Evolutionary conservation across 1,140 invertebrate genomes (phyloP).

Genomic region (Aphelenchoides avenae): DNA sequence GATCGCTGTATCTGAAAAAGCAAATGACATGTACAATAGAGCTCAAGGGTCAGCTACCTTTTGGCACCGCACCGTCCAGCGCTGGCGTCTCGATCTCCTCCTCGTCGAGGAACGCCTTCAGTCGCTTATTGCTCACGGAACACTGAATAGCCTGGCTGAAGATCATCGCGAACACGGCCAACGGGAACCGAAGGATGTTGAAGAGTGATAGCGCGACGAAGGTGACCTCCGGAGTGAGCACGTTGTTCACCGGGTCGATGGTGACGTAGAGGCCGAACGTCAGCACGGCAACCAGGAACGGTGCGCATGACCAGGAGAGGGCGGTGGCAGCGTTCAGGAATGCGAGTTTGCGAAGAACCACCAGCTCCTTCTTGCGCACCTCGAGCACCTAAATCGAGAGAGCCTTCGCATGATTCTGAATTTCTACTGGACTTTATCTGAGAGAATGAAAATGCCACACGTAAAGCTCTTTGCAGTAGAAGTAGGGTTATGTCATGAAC

Average conservation of each 20-base stretch:
- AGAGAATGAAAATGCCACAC: too few relatives aligned
- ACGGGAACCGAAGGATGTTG: conserved; percentile 91
- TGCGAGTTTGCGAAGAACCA: conserved; percentile 32
- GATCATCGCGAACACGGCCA: conserved; percentile 65
- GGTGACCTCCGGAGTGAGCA: conserved; percentile 49
- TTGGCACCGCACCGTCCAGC: too few relatives aligned
- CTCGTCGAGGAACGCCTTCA: conserved; percentile 53
- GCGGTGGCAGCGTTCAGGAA: conserved; percentile 27
- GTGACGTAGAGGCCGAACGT: conserved; percentile 56
- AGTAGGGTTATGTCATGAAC: too few relatives aligned
- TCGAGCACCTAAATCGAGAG: too few relatives aligned
- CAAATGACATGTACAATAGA: too few relatives aligned
- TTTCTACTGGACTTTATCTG: too few relatives aligned
- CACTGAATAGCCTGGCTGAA: conserved; percentile 29
- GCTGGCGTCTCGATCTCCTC: conserved; percentile 56
- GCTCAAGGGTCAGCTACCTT: too few relatives aligned
- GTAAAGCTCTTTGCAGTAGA: too few relatives aligned
- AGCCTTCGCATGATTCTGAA: too few relatives aligned
- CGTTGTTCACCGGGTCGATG: conserved; percentile 22
- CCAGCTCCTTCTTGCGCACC: conserved; percentile 27
- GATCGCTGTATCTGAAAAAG: conserved; percentile 17
- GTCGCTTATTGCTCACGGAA: conserved; percentile 47
- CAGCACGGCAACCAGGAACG: conserved; percentile 67
- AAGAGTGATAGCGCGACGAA: conserved; percentile 68
- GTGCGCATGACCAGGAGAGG: conserved; percentile 66